Percentiles rank a stretch among this genome's conserved stretches.
Evolutionary conservation across 2,888 invertebrate species (phyloP).

Genomic region (Apotomis betuletana): DNA sequence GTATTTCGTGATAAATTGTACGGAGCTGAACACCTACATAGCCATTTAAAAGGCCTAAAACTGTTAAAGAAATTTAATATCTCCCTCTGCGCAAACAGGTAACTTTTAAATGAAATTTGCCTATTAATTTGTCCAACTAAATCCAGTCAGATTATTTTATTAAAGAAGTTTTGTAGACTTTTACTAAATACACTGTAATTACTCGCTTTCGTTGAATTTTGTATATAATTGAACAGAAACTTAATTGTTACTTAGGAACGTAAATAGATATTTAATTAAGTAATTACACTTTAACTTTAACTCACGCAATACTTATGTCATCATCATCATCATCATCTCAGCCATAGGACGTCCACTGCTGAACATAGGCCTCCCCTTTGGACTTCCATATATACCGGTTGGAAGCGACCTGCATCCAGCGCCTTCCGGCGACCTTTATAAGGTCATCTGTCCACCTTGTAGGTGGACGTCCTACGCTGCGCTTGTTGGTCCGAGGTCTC

Average conservation of each 20-base stretch:
- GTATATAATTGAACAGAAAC: neutral
- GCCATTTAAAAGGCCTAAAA: no score
- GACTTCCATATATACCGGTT: no score
- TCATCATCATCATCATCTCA: no score
- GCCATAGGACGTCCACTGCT: no score
- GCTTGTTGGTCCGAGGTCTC: no score
- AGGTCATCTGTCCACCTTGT: no score
- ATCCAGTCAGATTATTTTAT: neutral
- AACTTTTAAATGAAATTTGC: slow-evolving; percentile 23
- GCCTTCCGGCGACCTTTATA: no score
- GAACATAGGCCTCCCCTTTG: no score
- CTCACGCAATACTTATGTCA: no score
- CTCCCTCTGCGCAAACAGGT: slow-evolving; percentile 10
- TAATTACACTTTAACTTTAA: no score
- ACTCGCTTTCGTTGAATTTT: neutral
- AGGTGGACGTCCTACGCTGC: no score
- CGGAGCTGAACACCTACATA: neutral
- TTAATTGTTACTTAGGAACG: neutral
- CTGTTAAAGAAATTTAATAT: slow-evolving; percentile 29
- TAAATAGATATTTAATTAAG: neutral
- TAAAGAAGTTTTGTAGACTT: neutral
- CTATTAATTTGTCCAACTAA: slow-evolving; percentile 1
- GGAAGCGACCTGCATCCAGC: no score
- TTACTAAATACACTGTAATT: neutral
- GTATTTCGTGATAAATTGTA: slow-evolving; percentile 26